phyloP scores from a whole-genome alignment of 2,888 invertebrate species.

The Lissocephala sabroskyi region DNA sequence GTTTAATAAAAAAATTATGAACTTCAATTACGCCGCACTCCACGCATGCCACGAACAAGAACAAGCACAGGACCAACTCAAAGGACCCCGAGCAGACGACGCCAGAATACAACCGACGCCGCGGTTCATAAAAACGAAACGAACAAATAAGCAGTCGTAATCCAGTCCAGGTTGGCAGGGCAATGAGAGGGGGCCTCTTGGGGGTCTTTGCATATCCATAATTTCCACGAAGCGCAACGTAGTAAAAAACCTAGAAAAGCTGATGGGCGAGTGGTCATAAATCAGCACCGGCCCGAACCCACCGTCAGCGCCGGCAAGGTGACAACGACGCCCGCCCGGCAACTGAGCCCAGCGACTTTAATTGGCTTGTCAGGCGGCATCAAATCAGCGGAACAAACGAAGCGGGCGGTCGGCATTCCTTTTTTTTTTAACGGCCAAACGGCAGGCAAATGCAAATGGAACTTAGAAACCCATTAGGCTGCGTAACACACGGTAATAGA shows the following conservation, averaged over 20 bases:
- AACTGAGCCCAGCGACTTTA: background rate
- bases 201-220: conserved; percentile 36
- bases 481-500: conserved; percentile 13
- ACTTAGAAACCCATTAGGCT: conserved; percentile 36
- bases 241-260: conserved; percentile 19
- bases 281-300: too few species aligned
- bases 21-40: conserved; percentile 23
- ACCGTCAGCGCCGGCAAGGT: too few species aligned
- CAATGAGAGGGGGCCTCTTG: background rate
- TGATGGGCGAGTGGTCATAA: too few species aligned
- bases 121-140: conserved; percentile 26
- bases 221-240: conserved; percentile 28
- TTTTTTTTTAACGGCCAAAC: background rate
- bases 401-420: too few species aligned
- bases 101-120: background rate
- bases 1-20: conserved; percentile 36
- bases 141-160: conserved; percentile 25
- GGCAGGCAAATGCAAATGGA: conserved; percentile 28
- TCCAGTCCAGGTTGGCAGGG: background rate
- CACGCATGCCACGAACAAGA: background rate
- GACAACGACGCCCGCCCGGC: background rate
- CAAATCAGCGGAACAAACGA: background rate
- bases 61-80: background rate
- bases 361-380: conserved; percentile 7
- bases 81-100: background rate